Evolutionary conservation across 2,113 vertebrate species (phyloP).

Genomic region (Festucalex cinctus): DNA sequence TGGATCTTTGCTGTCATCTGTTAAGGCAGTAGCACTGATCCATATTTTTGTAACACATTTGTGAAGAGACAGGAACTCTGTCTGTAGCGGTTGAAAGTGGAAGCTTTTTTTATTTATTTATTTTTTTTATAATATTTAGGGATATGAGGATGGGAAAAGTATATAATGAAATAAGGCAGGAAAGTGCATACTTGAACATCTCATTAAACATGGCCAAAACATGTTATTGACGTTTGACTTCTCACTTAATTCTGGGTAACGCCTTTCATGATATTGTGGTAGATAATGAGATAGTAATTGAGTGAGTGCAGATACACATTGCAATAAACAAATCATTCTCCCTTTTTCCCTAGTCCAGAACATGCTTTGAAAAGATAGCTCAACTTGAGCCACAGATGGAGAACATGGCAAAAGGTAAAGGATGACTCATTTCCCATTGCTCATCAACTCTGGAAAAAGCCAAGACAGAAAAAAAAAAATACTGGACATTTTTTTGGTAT

Average conservation of each 20-base stretch:
- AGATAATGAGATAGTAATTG: neutral
- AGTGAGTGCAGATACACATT: neutral
- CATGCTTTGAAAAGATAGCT: slow-evolving; percentile 67
- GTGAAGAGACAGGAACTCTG: neutral
- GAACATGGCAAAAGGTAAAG: slow-evolving; percentile 69
- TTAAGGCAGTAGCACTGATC: neutral
- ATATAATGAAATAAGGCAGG: neutral
- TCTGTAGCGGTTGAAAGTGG: neutral
- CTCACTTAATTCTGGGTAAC: neutral
- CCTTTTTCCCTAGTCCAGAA: slow-evolving; percentile 61
- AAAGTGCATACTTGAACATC: neutral
- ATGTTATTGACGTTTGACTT: neutral
- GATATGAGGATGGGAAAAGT: neutral
- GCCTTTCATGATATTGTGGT: neutral
- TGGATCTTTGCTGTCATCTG: neutral
- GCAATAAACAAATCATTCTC: neutral
- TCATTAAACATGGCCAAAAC: neutral
- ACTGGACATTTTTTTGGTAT: neutral
- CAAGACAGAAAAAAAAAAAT: neutral
- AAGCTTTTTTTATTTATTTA: neutral
- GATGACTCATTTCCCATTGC: neutral
- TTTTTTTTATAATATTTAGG: neutral
- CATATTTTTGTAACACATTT: slow-evolving; percentile 1
- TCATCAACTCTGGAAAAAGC: neutral
- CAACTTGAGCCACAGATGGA: slow-evolving; percentile 61